Conservation (phyloP, 1,140 invertebrate species). For the Phymastichus coffea region DNA sequence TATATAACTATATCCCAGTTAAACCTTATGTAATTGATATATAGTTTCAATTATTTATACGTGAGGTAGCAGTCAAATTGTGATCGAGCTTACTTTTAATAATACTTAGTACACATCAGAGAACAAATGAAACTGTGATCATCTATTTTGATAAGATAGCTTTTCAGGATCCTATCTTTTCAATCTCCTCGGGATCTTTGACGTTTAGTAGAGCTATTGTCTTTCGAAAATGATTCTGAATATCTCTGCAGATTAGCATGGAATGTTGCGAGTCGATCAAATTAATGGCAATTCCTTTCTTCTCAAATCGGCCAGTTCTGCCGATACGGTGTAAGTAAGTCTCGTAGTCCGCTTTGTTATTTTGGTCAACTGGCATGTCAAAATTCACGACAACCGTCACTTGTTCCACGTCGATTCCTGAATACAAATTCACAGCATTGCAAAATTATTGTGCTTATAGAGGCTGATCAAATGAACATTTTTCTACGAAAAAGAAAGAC, state of each 20-base stretch:
- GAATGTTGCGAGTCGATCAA: slow-evolving; percentile 76
- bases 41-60: too few relatives aligned
- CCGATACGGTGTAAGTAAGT: slow-evolving; percentile 97
- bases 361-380: slow-evolving; percentile 85
- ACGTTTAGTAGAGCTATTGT: too few relatives aligned
- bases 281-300: slow-evolving; percentile 93
- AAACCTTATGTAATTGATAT: too few relatives aligned
- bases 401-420: slow-evolving; percentile 94
- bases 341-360: slow-evolving; percentile 86
- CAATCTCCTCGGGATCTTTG: slow-evolving; percentile 89
- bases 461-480: neutral
- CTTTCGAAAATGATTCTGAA: slow-evolving; percentile 88
- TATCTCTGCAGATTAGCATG: slow-evolving; percentile 73
- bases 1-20: too few relatives aligned
- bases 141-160: too few relatives aligned
- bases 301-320: slow-evolving; percentile 92
- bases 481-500: neutral
- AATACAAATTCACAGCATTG: slow-evolving; percentile 29
- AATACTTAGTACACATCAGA: too few relatives aligned
- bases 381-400: slow-evolving; percentile 98
- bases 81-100: too few relatives aligned
- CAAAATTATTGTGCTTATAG: neutral
- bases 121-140: too few relatives aligned
- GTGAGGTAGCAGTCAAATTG: too few relatives aligned
- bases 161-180: slow-evolving; percentile 73